Base-by-base conservation (phyloP, 1,140 invertebrate genomes). In the Maconellicoccus hirsutus region DNA sequence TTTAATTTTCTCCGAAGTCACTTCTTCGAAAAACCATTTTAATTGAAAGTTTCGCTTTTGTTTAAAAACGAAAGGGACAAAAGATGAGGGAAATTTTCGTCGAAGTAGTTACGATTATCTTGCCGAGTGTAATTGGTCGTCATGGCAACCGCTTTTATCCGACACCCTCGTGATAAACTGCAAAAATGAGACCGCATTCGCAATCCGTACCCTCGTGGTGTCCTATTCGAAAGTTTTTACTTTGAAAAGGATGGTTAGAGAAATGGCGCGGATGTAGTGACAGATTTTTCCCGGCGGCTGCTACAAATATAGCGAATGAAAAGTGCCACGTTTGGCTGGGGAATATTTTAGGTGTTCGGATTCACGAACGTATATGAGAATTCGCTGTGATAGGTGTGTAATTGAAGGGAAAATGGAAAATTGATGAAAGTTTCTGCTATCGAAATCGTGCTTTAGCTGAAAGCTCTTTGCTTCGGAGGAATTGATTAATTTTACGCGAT, bases 111-210 rank as follows among this genome's bases (percentile, higher is more conserved):
- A 66, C 61, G 21, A 66, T 66, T 66, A 66, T 66, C 61, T 66
- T 66, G 7, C 21, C 16, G 52, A 66, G 61, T 66, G 25, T 66
- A 66, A 66, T 66, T 66, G 22, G 61, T 66, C 61, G 25, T 19
- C 61, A 66, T 66, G 16, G 61, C 19, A 66, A 66, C 61, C 61
- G 22, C 61, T 66, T 66, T 66, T 66, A 66, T 66, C 61, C 19
- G 61, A 66, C 61, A 66, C 61, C 61, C 61, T 66, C 61, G 61
- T 26, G 61, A 66, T 66, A 66, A 66, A 66, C 61, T 66, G 61
- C 61, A 66, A 66, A 66, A 66, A 66, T 66, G 61, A 66, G 25
- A 66, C 61, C 61, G 61, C 61, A 26, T 66, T 66, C 16, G 61
- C 19, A 25, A 16, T 16, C 29, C 29, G 42, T 52, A 52, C 42